phyloP scores from a whole-genome alignment of 2,113 vertebrate genomes.

The Pyxicephalus adspersus region DNA sequence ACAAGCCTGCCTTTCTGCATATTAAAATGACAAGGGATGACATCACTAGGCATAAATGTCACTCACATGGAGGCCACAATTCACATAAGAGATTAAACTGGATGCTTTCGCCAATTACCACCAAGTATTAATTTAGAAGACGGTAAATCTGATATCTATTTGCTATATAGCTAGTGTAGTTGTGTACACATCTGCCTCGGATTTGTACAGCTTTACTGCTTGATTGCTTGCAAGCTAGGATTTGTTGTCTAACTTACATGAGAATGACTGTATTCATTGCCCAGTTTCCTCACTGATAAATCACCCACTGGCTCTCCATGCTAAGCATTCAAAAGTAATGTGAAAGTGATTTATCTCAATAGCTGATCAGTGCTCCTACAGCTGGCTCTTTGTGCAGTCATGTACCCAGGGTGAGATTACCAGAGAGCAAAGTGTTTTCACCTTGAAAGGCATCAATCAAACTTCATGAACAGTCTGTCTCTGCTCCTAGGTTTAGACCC shows the following conservation, averaged over 20 bases:
- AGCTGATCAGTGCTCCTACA: constrained; percentile 27
- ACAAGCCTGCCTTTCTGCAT: too few relatives aligned
- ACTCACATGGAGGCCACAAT: too few relatives aligned
- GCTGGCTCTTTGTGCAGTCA: constrained; percentile 32
- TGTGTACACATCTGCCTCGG: background rate
- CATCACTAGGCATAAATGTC: too few relatives aligned
- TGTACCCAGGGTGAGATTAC: constrained; percentile 26
- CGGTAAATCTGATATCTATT: too few relatives aligned
- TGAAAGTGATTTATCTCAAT: constrained; percentile 43
- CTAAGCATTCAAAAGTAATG: constrained; percentile 13
- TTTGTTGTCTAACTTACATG: background rate
- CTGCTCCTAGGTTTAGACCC: background rate
- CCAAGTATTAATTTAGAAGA: too few relatives aligned
- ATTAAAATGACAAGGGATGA: too few relatives aligned
- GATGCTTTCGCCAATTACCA: too few relatives aligned
- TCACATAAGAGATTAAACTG: too few relatives aligned
- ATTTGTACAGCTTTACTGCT: background rate
- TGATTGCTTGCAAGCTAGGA: background rate
- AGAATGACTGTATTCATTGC: constrained; percentile 2
- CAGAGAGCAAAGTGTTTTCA: constrained; percentile 22
- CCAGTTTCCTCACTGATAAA: background rate
- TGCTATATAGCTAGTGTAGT: background rate
- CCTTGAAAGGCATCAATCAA: constrained; percentile 34
- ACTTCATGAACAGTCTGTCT: constrained; percentile 1
- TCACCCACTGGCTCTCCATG: background rate